Evolutionary conservation across 2,888 invertebrate genomes (phyloP), one percentile per base, ranked within the genome.

Genomic region (Rhogogaster chlorosoma): DNA sequence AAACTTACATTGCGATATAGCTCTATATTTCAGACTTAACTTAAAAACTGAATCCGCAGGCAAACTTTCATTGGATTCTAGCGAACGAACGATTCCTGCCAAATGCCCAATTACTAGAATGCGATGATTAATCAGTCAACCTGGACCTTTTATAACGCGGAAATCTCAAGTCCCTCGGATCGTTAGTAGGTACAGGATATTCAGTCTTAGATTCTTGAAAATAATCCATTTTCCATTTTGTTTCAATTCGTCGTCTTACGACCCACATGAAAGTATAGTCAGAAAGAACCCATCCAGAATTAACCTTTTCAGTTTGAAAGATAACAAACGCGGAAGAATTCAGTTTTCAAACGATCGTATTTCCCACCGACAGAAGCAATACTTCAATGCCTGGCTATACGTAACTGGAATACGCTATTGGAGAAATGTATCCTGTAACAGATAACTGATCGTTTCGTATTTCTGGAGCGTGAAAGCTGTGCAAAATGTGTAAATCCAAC

Each of bases 381-480:
- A 61, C 12, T 26, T 26, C 12, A 22, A 61, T 26, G 61, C 26
- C 61, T 26, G 61, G 61, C 26, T 61, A 4, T 12, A 26, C 61
- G 61, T 61, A 22, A 61, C 61, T 61, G 3, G 22, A 70, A 70
- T 70, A 70, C 36, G 18, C n/a, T n/a, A 70, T 36, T 18, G 36
- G 70, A 70, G 32, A 70, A 18, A 70, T n/a, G 70, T 70, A 36
- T 32, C 18, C 10, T 36, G 15, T 70, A 70, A 32, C 32, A 64
- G 26, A 64, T 26, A 61, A 61, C 70, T 70, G 70, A 70, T n/a
- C 70, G 36, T 32, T 70, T 70, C 70, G n/a, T 70, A 70, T 70
- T 32, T 36, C 29, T 18, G 29, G 4, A n/a, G 32, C 9, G 70
- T 70, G 70, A 70, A 70, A 70, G 70, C 70, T 32, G 36, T 15